Conservation (phyloP, 2,113 vertebrate species). For the Sinocyclocheilus anshuiensis region DNA sequence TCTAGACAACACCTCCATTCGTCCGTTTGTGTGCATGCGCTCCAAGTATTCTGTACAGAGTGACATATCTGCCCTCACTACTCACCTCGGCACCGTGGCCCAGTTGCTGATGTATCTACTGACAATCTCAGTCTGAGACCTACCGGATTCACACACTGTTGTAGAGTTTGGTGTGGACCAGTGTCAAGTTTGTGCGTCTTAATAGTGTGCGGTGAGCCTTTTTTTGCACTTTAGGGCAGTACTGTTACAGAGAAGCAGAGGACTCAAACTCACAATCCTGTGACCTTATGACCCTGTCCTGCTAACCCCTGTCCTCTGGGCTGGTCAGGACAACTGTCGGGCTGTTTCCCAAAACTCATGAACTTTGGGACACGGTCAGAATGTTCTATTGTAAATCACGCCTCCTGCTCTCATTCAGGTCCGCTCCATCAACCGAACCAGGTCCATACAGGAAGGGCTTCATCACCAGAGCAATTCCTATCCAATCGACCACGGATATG, state of each 20-base stretch:
- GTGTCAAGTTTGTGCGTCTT: conserved; percentile 28
- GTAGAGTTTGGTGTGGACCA: conserved; percentile 41
- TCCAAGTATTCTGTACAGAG: conserved; percentile 89
- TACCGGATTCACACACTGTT: conserved; percentile 31
- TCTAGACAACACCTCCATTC: conserved; percentile 77
- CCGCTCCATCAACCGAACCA: conserved; percentile 14
- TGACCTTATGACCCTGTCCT: conserved; percentile 33
- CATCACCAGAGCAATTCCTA: conserved; percentile 20
- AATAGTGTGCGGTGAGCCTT: conserved; percentile 20
- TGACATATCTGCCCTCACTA: conserved; percentile 72
- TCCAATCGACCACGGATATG: conserved; percentile 4
- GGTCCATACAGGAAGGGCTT: conserved; percentile 38
- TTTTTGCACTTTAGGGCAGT: conserved; percentile 77
- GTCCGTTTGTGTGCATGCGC: conserved; percentile 57
- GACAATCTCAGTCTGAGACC: conserved; percentile 49
- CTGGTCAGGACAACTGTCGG: neutral
- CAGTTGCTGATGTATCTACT: conserved; percentile 38
- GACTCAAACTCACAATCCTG: conserved; percentile 56
- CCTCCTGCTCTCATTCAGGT: conserved; percentile 39
- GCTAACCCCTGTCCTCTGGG: neutral
- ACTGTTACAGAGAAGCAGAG: conserved; percentile 70
- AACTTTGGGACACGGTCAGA: conserved; percentile 29
- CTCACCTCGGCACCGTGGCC: neutral
- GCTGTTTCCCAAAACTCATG: conserved; percentile 40
- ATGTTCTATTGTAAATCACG: conserved; percentile 28